Conservation (phyloP, 2,888 invertebrate genomes). For the Agonopterix subpropinquella region DNA sequence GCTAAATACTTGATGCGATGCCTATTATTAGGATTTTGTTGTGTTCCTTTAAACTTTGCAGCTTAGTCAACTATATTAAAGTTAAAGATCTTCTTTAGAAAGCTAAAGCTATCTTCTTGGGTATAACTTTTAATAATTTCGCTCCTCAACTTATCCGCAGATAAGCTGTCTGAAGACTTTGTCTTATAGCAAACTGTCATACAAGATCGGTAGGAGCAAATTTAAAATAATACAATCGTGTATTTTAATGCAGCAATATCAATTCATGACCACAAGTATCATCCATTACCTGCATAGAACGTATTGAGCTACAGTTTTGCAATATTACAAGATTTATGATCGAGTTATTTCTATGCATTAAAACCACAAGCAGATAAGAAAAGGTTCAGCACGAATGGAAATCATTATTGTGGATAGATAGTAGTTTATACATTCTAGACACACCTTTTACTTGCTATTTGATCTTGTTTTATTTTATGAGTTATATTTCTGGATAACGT, state of each 20-base stretch:
- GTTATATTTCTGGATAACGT: no score
- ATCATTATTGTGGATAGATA: background rate
- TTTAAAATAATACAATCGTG: background rate
- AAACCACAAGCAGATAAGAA: background rate
- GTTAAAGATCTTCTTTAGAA: conserved; percentile 1
- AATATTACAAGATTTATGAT: conserved; percentile 6
- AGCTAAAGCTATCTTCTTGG: background rate
- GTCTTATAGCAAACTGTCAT: background rate
- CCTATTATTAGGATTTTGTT: conserved; percentile 29
- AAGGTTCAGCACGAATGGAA: background rate
- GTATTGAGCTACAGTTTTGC: conserved; percentile 2
- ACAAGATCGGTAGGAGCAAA: background rate
- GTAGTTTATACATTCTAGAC: background rate
- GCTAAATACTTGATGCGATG: conserved; percentile 48
- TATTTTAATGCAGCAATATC: background rate
- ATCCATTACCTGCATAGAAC: background rate
- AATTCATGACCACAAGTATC: conserved; percentile 2
- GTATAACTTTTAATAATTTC: background rate
- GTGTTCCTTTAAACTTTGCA: conserved; percentile 9
- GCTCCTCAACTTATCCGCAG: background rate
- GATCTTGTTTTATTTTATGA: no score
- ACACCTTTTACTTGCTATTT: conserved; percentile 1
- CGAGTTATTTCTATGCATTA: conserved; percentile 3
- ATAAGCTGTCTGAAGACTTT: background rate
- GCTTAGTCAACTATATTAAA: conserved; percentile 1